Evolutionary conservation across 2,797 vertebrate genomes (phyloP), one percentile per base, ranked within the genome.

Genomic region (Esox masquinongy): DNA sequence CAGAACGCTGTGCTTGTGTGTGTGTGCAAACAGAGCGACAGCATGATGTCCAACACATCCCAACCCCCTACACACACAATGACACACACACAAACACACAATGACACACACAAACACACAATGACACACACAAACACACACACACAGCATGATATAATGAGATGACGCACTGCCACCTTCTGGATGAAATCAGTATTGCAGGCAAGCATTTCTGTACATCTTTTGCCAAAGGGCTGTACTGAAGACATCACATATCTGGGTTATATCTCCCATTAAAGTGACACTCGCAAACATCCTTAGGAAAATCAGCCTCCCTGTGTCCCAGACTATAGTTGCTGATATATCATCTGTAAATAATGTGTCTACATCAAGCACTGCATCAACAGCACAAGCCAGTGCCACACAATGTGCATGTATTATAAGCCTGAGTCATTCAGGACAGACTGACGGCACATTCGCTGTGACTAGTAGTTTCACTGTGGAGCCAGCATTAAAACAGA

Each of bases 1-100:
- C 71, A 59, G 71, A 59, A 61, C 56, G n/a, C 34, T 77, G 77
- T 87, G 86, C 49, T 29, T 81, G 47, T 64, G 80, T 86, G 88
- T 75, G 68, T 73, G 70, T 72, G 51, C 81, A 91, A 91, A 90
- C 90, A 92, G 19, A 86, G 82, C 79, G 83, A 86, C 84, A 81
- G 83, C 75, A 29, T 79, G 82, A 74, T 36, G 80, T 74, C 85
- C 84, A 77, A 87, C 89, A 91, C 87, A 86, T 77, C 59, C 77
- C 74, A 86, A 50, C 24, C 81, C 75, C 77, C 72, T 75, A 29
- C 43, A n/a, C 47, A 68, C 74, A 76, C 63, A 15, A 50, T 29
- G 67, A 36, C 59, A 68, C 49, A 39, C 14, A 29, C n/a, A 49
- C 4, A 31, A 1, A n/a, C 47, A 68, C 74, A 76, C 63, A 15